Evolutionary conservation across 2,113 vertebrate genomes (phyloP).

Genomic region (Misgurnus mizolepis): DNA sequence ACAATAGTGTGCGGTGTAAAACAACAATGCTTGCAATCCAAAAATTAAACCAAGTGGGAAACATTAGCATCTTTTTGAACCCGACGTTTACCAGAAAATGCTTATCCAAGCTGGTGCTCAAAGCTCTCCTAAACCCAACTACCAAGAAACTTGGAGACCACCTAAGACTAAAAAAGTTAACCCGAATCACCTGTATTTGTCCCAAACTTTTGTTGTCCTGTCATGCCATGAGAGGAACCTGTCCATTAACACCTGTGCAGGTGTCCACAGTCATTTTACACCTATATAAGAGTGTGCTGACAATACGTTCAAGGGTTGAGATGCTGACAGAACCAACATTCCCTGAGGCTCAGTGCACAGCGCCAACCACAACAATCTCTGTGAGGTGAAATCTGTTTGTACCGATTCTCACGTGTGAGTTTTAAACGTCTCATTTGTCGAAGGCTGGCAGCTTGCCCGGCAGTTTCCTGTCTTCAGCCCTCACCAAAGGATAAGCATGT

Average conservation of each 20-base stretch:
- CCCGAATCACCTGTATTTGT: no score
- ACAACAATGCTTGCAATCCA: neutral
- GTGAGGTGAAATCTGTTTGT: constrained; percentile 18
- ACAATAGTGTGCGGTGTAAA: neutral
- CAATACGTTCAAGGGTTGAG: neutral
- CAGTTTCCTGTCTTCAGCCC: constrained; percentile 5
- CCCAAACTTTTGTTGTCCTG: neutral
- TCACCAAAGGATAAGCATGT: constrained; percentile 10
- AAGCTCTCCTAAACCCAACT: no score
- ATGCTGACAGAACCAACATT: neutral
- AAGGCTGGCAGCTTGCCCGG: constrained; percentile 26
- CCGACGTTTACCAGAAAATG: no score
- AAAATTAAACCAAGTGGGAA: neutral
- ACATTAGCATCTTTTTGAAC: no score
- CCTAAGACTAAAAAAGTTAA: no score
- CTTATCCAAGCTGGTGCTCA: no score
- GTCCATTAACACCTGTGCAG: constrained; percentile 2
- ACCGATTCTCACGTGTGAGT: constrained; percentile 5
- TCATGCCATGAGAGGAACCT: neutral
- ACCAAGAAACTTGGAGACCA: no score
- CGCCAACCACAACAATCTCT: neutral
- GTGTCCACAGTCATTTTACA: constrained; percentile 17
- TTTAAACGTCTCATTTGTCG: constrained; percentile 11
- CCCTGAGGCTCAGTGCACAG: neutral
- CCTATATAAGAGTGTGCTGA: constrained; percentile 12